A percentile compares a stretch with the other conserved stretches of the same genome.
These are phyloP conservation scores for Heliconius sara DNA, from an alignment of 2,888 invertebrate genomes.

Conservation along the genomic window DNA sequence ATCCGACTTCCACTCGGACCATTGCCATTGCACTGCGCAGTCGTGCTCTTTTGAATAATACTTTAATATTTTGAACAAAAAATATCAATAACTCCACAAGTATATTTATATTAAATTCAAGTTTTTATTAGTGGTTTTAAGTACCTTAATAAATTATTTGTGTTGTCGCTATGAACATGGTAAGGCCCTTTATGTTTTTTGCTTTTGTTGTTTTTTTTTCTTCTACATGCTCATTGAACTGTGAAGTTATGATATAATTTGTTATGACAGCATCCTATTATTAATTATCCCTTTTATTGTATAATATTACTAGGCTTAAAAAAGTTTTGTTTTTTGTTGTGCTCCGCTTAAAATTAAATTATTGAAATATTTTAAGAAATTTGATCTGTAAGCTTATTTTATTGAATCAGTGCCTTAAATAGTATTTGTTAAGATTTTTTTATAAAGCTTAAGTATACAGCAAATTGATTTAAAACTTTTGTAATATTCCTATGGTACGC, in stretches of 20 bases:
- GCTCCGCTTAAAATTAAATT: conserved; percentile 37
- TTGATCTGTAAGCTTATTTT: conserved; percentile 59
- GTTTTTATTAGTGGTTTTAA: conserved; percentile 65
- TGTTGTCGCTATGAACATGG: conserved; percentile 78
- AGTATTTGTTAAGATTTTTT: conserved; percentile 52
- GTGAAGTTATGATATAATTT: conserved; percentile 82
- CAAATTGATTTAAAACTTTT: conserved; percentile 42
- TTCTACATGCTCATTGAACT: conserved; percentile 72
- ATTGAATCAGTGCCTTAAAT: conserved; percentile 22
- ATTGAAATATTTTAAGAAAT: conserved; percentile 57
- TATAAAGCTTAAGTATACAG: conserved; percentile 50
- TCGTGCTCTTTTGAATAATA: conserved; percentile 66
- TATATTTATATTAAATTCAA: conserved; percentile 58
- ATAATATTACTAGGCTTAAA: conserved; percentile 46
- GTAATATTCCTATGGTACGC: conserved; percentile 54
- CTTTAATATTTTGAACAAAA: conserved; percentile 55
- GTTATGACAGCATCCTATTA: conserved; percentile 80
- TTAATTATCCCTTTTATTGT: conserved; percentile 58
- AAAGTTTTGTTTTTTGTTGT: conserved; percentile 45
- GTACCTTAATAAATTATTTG: conserved; percentile 71
- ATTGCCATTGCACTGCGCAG: conserved; percentile 68
- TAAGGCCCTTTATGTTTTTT: conserved; percentile 72
- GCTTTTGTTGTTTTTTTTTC: conserved; percentile 63
- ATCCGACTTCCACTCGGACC: conserved; percentile 71
- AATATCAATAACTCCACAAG: conserved; percentile 61